Percentiles rank a stretch among this genome's conserved stretches.
Conservation (phyloP, 2,888 invertebrate genomes). For the Drosophila anomelani region DNA sequence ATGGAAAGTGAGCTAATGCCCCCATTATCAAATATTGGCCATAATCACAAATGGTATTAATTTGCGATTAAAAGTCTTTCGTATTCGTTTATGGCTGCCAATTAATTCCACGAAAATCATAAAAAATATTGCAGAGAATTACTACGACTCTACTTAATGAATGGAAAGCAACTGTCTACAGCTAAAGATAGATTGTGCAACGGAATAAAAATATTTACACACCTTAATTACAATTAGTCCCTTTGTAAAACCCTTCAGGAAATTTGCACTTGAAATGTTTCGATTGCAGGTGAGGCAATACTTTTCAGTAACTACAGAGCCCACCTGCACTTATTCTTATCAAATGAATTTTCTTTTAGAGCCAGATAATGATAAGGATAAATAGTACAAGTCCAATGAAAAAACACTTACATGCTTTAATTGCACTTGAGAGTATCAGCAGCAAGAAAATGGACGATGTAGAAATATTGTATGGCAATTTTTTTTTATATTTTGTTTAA, state of each 20-base stretch:
- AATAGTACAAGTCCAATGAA: neutral
- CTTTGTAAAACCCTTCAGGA: neutral
- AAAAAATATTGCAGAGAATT: neutral
- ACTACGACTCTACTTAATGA: neutral
- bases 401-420: slow-evolving; percentile 13
- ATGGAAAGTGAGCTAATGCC: slow-evolving; percentile 33
- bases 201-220: slow-evolving; percentile 15
- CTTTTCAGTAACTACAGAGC: neutral
- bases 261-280: neutral
- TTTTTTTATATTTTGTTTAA: neutral
- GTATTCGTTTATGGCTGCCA: neutral
- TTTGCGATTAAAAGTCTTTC: slow-evolving; percentile 25
- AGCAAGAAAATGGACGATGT: neutral
- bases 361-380: neutral
- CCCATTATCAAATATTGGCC: slow-evolving; percentile 7
- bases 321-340: slow-evolving; percentile 1
- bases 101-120: neutral
- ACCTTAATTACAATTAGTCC: neutral
- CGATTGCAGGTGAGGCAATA: slow-evolving; percentile 2
- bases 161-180: neutral
- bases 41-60: neutral
- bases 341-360: neutral
- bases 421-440: neutral
- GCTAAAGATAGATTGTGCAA: neutral
- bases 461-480: neutral